Evolutionary conservation across 2,113 vertebrate genomes (phyloP), one percentile per base, ranked within the genome.

Genomic region (Dipodomys ordii): DNA sequence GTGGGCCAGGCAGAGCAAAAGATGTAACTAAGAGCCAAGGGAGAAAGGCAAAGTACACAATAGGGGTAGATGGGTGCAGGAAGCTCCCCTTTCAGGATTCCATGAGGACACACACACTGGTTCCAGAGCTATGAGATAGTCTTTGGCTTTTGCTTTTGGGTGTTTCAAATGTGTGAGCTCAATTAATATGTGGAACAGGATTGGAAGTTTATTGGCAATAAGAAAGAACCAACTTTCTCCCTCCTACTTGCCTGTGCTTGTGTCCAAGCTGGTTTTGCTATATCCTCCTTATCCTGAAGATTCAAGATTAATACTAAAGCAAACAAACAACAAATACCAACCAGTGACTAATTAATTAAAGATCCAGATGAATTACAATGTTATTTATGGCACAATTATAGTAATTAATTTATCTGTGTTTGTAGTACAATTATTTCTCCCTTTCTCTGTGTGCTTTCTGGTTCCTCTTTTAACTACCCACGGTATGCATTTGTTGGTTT

Each of bases 381-480:
- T 23, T 95, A 87, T 87, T 95, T 96, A 93, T 95, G 71, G 35
- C 92, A 95, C 92, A 89, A 90, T 96, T 91, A 91, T 62, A 96
- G 90, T 87, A 94, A 96, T 96, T 91, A 96, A 94, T 93, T 94
- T 60, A 93, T 91, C 64, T 81, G 44, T 68, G 84, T 81, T 95
- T 92, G 86, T 87, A 30, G 64, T 80, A 62, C 72, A 91, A 93
- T 96, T 74, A 87, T 92, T 78, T 83, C 16, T n/a, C 49, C 39
- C 4, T 93, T 93, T 94, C 80, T 88, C 87, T 62, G 73, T 46
- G 6, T 72, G 68, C 73, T 35, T 81, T 74, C 35, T 69, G 79
- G 81, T 25, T 93, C 60, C 68, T 92, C 53, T 73, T 92, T 62
- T 83, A 85, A 82, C n/a, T 53, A 60, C 28, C 25, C 65, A 65